A percentile compares a stretch with the other conserved stretches of the same genome.
Conservation (phyloP, 2,888 invertebrate genomes). For the Teleiodes luculella region DNA sequence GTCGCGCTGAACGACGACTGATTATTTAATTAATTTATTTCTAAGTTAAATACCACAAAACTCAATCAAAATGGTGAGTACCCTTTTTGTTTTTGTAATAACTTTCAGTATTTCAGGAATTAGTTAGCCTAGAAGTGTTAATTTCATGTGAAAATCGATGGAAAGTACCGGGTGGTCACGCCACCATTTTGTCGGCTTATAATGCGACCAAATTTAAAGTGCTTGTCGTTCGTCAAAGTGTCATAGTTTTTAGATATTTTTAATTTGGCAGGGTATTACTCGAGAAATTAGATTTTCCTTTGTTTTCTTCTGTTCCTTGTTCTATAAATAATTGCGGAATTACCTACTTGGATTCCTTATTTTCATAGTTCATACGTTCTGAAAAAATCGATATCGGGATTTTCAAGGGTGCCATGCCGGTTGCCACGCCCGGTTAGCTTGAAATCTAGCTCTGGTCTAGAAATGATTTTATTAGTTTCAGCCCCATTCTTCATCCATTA, state of each 20-base stretch:
- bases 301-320: conserved; percentile 21
- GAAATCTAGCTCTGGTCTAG: conserved; percentile 7
- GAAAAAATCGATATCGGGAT: too few species aligned
- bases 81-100: conserved; percentile 25
- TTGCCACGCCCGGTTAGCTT: conserved; percentile 28
- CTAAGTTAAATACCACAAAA: conserved; percentile 69
- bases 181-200: conserved; percentile 67
- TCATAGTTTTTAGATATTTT: conserved; percentile 19
- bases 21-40: conserved; percentile 66
- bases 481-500: too few species aligned
- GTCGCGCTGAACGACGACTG: conserved; percentile 80
- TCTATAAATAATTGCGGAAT: too few species aligned
- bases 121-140: conserved; percentile 3
- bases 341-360: too few species aligned
- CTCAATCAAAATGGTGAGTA: conserved; percentile 75
- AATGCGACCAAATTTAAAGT: conserved; percentile 30
- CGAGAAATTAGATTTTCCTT: conserved; percentile 20
- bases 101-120: conserved; percentile 16
- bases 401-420: conserved; percentile 38
- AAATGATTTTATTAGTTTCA: too few species aligned
- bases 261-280: conserved; percentile 12
- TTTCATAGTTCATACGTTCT: too few species aligned
- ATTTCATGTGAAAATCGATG: conserved; percentile 22
- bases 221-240: conserved; percentile 26
- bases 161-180: conserved; percentile 49